Conservation (phyloP, 1,140 invertebrate genomes). For the Procambarus virginalis region DNA sequence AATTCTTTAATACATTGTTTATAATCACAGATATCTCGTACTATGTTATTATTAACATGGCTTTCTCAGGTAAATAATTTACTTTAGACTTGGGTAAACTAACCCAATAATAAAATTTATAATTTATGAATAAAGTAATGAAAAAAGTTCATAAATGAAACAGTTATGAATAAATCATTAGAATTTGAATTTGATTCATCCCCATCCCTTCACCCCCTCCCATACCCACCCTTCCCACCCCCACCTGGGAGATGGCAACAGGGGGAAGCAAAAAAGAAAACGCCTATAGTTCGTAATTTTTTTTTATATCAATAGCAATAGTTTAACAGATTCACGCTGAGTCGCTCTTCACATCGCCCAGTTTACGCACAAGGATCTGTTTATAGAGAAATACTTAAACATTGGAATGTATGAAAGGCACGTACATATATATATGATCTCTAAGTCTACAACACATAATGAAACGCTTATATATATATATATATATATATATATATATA, state of each 20-base stretch:
- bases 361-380: background rate
- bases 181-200: too few relatives aligned
- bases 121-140: too few relatives aligned
- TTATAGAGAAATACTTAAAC: conserved; percentile 26
- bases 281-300: conserved; percentile 3
- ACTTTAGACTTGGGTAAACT: too few relatives aligned
- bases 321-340: conserved; percentile 16
- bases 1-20: too few relatives aligned
- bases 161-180: too few relatives aligned
- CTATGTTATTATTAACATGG: too few relatives aligned
- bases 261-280: background rate
- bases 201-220: too few relatives aligned
- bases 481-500: background rate
- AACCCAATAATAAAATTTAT: too few relatives aligned
- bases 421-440: conserved; percentile 19
- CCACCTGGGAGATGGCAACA: background rate
- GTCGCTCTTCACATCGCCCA: background rate
- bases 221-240: too few relatives aligned
- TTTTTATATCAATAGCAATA: conserved; percentile 11
- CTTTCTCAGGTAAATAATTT: too few relatives aligned
- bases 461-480: background rate
- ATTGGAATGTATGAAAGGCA: conserved; percentile 32
- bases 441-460: background rate
- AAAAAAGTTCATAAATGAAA: too few relatives aligned
- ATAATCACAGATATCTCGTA: too few relatives aligned